Base-by-base conservation (phyloP, 2,797 vertebrate genomes). In the Salmo trutta region DNA sequence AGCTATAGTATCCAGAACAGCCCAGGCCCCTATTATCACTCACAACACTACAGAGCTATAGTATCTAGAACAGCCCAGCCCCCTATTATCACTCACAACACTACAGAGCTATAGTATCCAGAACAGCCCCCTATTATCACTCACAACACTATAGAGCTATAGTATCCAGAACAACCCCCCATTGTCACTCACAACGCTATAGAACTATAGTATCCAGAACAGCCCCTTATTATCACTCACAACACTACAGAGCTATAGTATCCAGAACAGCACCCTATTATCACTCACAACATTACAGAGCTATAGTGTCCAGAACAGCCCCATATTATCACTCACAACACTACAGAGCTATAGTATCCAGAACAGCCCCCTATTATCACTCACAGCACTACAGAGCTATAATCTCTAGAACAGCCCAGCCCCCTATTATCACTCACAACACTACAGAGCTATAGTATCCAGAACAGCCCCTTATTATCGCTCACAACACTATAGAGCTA, bases 31-130 rank as follows among this genome's bases (percentile, higher is more conserved):
- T 19, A 71, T 19, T 8, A 10, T 41, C 68, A 47, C 33, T 36
- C 68, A 71, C 51, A 33, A 47, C 17, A 51, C 33, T 21, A 5
- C 31, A 31, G 31, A 31, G 31, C 31, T 31, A 31, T 31, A 31
- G 31, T 31, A 31, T n/a, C 41, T 14, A 62, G 47, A 64, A 70
- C 68, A 64, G 54, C 79, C 75, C 68, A 64, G 54, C 79, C 75
- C 29, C 78, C 71, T 68, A 81, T n/a, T 10, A 66, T 64, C 33
- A 65, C 54, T 36, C 3, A 52, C 68, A 62, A 52, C 51, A 52
- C 51, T 15, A 12, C 2, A 52, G 51, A 29, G 27, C 2, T 29
- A 29, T 29, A 29, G 27, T 29, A 29, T 29, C 27, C 27, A 29
- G 27, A 29, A 29, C 27, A 29, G 27, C 27, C 1, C 33, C 78